A percentile compares a stretch with the other conserved stretches of the same genome.
Evolutionary conservation across 2,888 invertebrate genomes (phyloP).

Genomic region (Helicoverpa assulta): DNA sequence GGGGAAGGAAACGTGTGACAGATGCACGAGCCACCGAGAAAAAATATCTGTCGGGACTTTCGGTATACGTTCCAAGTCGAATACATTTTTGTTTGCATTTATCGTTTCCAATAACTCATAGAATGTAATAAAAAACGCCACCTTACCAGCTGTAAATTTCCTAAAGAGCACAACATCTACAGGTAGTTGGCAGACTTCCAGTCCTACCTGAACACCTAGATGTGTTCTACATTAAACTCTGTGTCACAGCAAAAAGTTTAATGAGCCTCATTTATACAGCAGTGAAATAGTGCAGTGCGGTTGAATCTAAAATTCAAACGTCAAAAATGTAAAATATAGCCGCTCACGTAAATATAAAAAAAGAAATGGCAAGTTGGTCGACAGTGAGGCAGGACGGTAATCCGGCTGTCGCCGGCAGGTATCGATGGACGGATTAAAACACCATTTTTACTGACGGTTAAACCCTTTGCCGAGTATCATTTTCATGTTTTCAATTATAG

Average conservation of each 20-base stretch:
- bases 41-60: slow-evolving; percentile 61
- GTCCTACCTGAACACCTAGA: slow-evolving; percentile 78
- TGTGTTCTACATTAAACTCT: slow-evolving; percentile 77
- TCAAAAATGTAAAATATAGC: slow-evolving; percentile 64
- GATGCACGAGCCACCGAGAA: slow-evolving; percentile 69
- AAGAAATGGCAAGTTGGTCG: slow-evolving; percentile 71
- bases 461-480: slow-evolving; percentile 77
- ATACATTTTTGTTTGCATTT: slow-evolving; percentile 68
- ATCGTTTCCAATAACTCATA: slow-evolving; percentile 71
- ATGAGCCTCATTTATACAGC: slow-evolving; percentile 67
- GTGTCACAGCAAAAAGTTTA: slow-evolving; percentile 75
- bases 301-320: slow-evolving; percentile 58
- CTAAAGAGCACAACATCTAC: slow-evolving; percentile 79
- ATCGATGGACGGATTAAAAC: slow-evolving; percentile 88
- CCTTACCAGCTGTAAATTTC: slow-evolving; percentile 75
- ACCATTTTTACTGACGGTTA: slow-evolving; percentile 85
- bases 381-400: slow-evolving; percentile 79
- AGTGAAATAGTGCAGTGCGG: slow-evolving; percentile 32
- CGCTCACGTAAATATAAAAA: slow-evolving; percentile 64
- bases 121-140: slow-evolving; percentile 69
- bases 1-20: slow-evolving; percentile 80
- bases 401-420: slow-evolving; percentile 85
- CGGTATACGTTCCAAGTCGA: slow-evolving; percentile 57
- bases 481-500: slow-evolving; percentile 79
- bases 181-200: slow-evolving; percentile 88